phyloP scores from a whole-genome alignment of 2,797 vertebrate genomes.

The Catostomus latipinnis region DNA sequence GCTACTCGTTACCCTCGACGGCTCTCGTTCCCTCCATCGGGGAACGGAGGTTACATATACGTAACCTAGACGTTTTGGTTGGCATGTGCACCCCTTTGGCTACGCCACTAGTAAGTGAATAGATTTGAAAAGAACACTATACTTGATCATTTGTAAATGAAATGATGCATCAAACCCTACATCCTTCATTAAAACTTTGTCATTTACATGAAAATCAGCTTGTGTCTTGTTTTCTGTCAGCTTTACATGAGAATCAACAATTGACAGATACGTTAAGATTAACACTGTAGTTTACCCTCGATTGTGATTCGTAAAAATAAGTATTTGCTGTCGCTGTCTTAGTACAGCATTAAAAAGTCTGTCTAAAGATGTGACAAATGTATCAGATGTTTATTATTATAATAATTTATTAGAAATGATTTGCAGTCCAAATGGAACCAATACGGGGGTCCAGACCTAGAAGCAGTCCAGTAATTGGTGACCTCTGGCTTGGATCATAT shows the following conservation, averaged over 20 bases:
- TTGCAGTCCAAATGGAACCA: slow-evolving; percentile 14
- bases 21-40: too few species aligned
- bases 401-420: slow-evolving; percentile 28
- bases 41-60: too few species aligned
- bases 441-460: neutral
- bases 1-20: too few species aligned
- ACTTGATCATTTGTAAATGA: neutral
- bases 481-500: slow-evolving; percentile 38
- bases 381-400: slow-evolving; percentile 10
- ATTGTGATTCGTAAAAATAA: neutral
- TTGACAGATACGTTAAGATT: neutral
- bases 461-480: slow-evolving; percentile 21
- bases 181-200: neutral
- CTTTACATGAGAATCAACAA: neutral
- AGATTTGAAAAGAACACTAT: too few species aligned
- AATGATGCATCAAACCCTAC: neutral
- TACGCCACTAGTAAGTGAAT: too few species aligned
- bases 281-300: neutral
- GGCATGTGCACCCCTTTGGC: too few species aligned
- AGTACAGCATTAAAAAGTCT: neutral
- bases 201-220: neutral
- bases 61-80: too few species aligned
- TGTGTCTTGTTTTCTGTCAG: neutral
- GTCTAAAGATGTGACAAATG: neutral
- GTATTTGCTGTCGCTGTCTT: neutral